A percentile compares a stretch with the other conserved stretches of the same genome.
Evolutionary conservation across 2,797 vertebrate genomes (phyloP).

Genomic region (Erpetoichthys calabaricus): DNA sequence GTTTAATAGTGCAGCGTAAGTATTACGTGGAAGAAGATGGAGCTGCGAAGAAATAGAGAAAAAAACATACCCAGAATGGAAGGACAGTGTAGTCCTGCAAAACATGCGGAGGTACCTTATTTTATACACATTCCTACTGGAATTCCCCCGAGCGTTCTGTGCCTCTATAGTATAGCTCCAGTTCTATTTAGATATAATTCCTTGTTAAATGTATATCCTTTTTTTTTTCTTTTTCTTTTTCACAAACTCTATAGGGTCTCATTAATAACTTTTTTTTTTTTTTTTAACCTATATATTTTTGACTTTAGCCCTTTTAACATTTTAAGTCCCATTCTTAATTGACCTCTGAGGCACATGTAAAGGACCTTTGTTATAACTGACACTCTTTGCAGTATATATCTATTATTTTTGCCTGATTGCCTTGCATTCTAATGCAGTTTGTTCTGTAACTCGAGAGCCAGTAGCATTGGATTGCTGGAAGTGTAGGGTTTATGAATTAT

Average conservation of each 20-base stretch:
- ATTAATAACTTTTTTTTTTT: conserved; percentile 36
- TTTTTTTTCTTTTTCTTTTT: conserved; percentile 38
- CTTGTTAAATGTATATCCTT: conserved; percentile 51
- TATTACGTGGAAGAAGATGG: conserved; percentile 97
- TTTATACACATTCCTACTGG: conserved; percentile 75
- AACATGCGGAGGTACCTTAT: conserved; percentile 96
- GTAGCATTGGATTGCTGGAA: conserved; percentile 82
- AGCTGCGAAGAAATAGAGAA: conserved; percentile 82
- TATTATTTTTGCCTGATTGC: conserved; percentile 66
- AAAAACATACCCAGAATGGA: conserved; percentile 90
- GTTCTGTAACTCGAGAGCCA: conserved; percentile 82
- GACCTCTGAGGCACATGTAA: conserved; percentile 56
- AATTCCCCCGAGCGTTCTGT: conserved; percentile 54
- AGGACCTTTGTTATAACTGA: conserved; percentile 4
- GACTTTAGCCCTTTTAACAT: conserved; percentile 23
- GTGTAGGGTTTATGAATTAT: conserved; percentile 99
- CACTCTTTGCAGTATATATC: conserved; percentile 8
- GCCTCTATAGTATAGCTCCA: conserved; percentile 47
- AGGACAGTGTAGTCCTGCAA: conserved; percentile 97
- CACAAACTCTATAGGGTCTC: conserved; percentile 39
- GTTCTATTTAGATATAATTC: conserved; percentile 42
- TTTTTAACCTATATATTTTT: conserved; percentile 25
- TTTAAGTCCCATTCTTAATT: conserved; percentile 52
- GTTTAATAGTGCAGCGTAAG: conserved; percentile 97
- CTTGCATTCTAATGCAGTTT: conserved; percentile 84